Base-by-base conservation (phyloP, 1,140 invertebrate genomes). In the Camponotus pennsylvanicus region DNA sequence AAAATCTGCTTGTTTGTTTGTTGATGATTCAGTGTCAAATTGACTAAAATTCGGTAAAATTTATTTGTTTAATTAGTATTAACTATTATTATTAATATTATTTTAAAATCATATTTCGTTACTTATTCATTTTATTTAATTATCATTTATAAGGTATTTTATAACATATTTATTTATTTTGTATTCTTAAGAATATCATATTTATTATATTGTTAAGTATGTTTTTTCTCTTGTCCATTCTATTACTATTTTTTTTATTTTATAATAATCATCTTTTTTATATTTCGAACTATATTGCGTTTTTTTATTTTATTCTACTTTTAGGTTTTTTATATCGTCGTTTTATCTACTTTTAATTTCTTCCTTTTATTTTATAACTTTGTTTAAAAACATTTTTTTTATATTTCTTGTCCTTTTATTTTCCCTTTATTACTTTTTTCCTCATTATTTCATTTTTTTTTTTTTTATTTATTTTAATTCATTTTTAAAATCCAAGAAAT, bases 11-110 rank as follows among this genome's bases (percentile, higher is more conserved):
- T 52, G 13, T 52, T 52, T 1, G 13, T 15, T 13, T 42, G 21
- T 77, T 63, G 21, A 77, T 63, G 61, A 42, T 61, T 61, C 2
- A n/a, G 8, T 27, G 6, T 27, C 27, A 40, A 61, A 76, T 61
- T 63, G 3, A 42, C 42, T 42, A 32, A 77, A 77, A 77, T 63
- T 61, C 27, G 6, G 4, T 42, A 13, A 32, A 42, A 42, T 42
- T 77, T 52, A 52, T 52, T 52, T 52, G 18, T 49, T 49, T 49
- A 49, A 49, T 49, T 49, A 49, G 3, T 49, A 49, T 49, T 49
- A 45, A 45, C 42, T 8, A 49, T 49, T 49, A 52, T 52, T 45
- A 18, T 15, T 52, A 52, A 5, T 52, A 52, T 52, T 52, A 13
- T 45, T 45, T 45, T 45, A 45, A 42, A 49, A 49, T 52, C 5